Conservation (phyloP, 30 jellyfish, hydroid and myxozoan genomes). For the Catostylus mosaicus region DNA sequence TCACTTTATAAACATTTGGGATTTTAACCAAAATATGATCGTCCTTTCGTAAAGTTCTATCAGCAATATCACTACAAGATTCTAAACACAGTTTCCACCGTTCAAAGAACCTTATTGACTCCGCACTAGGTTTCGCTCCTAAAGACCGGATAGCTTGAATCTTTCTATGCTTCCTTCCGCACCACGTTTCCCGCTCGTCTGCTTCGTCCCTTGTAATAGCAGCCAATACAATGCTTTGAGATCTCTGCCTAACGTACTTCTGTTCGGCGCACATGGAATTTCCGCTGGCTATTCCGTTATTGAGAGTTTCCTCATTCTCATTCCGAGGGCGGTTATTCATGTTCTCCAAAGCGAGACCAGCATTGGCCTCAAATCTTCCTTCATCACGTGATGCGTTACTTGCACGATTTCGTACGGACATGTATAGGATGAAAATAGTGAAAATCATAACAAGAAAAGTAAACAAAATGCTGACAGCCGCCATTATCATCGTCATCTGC, state of each 20-base stretch:
- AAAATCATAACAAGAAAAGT: constrained; percentile 41
- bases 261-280: background rate
- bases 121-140: background rate
- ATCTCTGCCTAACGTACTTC: background rate
- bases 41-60: background rate
- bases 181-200: background rate
- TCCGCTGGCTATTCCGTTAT: background rate
- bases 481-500: constrained; percentile 47
- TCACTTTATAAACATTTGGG: background rate
- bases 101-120: background rate
- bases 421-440: constrained; percentile 14
- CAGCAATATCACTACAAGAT: background rate
- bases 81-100: background rate
- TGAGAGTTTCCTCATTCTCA: background rate
- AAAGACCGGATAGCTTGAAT: background rate
- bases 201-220: background rate
- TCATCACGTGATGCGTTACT: constrained; percentile 11
- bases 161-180: background rate
- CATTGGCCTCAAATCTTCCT: constrained; percentile 1
- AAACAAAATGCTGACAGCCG: constrained; percentile 29
- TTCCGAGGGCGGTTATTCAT: background rate
- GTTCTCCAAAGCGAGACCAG: background rate
- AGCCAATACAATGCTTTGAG: background rate
- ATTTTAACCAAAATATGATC: no score
- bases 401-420: constrained; percentile 26